A percentile compares a stretch with the other conserved stretches of the same genome.
phyloP scores from a whole-genome alignment of 2,888 invertebrate species.

The Carpatolechia fugitivella region DNA sequence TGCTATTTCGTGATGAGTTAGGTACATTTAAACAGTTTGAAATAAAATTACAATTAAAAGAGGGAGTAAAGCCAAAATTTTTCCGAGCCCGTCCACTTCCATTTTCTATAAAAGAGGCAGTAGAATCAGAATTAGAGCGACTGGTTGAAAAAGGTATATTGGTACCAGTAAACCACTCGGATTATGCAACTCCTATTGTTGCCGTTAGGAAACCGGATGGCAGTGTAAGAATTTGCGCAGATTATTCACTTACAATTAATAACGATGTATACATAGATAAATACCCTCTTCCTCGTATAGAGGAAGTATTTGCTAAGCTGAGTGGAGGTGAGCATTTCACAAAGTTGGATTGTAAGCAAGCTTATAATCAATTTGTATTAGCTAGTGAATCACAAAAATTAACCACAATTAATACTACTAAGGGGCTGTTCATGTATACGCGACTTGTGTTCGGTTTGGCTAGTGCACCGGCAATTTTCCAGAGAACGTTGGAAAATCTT shows the following conservation, averaged over 20 bases:
- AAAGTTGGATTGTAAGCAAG: constrained; percentile 8
- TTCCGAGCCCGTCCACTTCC: constrained; percentile 3
- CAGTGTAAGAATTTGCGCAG: neutral
- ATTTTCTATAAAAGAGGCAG: neutral
- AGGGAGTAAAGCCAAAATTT: neutral
- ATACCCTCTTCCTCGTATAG: constrained; percentile 7
- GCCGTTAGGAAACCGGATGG: neutral
- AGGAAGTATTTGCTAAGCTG: constrained; percentile 6
- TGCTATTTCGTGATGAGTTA: constrained; percentile 3
- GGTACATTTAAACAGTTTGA: neutral
- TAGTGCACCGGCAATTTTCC: constrained; percentile 8
- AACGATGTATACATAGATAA: constrained; percentile 1
- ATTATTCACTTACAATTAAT: constrained; percentile 5
- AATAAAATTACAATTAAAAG: constrained; percentile 6
- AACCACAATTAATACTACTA: constrained; percentile 8
- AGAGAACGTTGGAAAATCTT: constrained; percentile 8
- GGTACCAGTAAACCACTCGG: neutral
- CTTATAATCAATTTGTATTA: constrained; percentile 8
- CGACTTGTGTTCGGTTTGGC: constrained; percentile 5
- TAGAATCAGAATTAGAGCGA: constrained; percentile 9
- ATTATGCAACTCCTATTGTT: constrained; percentile 6
- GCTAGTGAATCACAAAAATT: constrained; percentile 1
- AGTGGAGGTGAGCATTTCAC: constrained; percentile 6
- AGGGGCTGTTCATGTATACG: constrained; percentile 10
- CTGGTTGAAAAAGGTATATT: constrained; percentile 5